These are phyloP conservation scores for Acanthurus leucopareius DNA, from an alignment of 2,797 vertebrate genomes.

Conservation along the genomic window DNA sequence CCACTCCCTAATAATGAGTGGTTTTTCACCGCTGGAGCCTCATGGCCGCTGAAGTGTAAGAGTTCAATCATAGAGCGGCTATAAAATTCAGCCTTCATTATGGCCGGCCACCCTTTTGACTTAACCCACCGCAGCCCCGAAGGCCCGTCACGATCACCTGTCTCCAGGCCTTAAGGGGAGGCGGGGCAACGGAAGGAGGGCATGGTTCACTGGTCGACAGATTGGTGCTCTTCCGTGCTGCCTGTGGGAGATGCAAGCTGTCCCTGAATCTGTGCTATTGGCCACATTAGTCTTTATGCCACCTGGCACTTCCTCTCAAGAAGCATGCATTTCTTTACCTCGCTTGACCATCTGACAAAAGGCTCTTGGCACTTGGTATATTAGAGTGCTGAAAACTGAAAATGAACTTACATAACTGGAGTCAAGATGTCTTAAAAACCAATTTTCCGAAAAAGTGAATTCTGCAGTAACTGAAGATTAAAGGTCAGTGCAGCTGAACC, in stretches of 20 bases:
- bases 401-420: constrained; percentile 20
- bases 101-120: constrained; percentile 36
- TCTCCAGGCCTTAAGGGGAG: constrained; percentile 28
- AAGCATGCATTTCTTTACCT: constrained; percentile 4
- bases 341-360: constrained; percentile 7
- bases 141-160: constrained; percentile 27
- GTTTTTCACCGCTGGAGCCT: constrained; percentile 48
- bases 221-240: constrained; percentile 50
- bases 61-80: constrained; percentile 63
- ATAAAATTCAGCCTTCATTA: constrained; percentile 70
- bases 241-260: constrained; percentile 64
- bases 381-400: constrained; percentile 24
- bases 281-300: background rate
- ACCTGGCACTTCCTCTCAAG: constrained; percentile 15
- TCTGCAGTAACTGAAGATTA: constrained; percentile 6
- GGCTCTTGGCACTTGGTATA: background rate
- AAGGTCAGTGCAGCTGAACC: constrained; percentile 18
- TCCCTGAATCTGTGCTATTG: constrained; percentile 35
- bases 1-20: constrained; percentile 58
- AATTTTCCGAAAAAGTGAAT: constrained; percentile 26
- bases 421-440: constrained; percentile 37
- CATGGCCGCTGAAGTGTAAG: constrained; percentile 51
- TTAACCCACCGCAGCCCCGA: constrained; percentile 30
- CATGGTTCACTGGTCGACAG: constrained; percentile 49
- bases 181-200: constrained; percentile 20